Evolutionary conservation across 2,797 vertebrate genomes (phyloP).

Genomic region (Notamacropus eugenii): DNA sequence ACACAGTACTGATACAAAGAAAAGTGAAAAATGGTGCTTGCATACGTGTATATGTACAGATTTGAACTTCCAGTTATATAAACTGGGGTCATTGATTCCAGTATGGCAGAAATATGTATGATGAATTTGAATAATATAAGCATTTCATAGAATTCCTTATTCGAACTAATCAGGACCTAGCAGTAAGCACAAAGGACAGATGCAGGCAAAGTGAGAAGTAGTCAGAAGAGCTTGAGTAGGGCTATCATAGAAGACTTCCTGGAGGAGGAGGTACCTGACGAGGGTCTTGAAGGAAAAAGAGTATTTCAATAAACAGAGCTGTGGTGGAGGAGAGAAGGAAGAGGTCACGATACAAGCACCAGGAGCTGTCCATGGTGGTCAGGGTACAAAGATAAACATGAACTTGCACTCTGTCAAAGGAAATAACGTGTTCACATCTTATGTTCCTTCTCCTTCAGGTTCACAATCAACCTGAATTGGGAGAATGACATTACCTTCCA

Average conservation of each 20-base stretch:
- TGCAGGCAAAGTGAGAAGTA: not conserved
- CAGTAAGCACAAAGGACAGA: not conserved
- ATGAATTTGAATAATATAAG: not conserved
- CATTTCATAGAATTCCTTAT: not conserved
- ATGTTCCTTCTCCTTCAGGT: conserved; percentile 63
- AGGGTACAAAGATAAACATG: not conserved
- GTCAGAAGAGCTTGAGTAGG: not conserved
- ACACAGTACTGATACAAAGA: not conserved
- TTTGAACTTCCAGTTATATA: not conserved
- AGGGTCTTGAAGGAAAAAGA: not conserved
- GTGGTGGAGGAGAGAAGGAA: too few species aligned
- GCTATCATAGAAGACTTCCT: not conserved
- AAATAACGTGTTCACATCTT: not conserved
- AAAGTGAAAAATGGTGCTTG: not conserved
- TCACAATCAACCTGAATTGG: conserved; percentile 78
- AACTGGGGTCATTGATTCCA: not conserved
- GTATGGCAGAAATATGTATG: not conserved
- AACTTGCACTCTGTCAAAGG: not conserved
- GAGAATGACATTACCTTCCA: conserved; percentile 75
- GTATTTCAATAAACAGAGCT: not conserved
- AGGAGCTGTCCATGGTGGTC: not conserved
- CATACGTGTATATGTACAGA: not conserved
- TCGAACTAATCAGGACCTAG: not conserved
- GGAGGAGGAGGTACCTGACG: too few species aligned
- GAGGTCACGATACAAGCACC: not conserved